A percentile compares a stretch with the other conserved stretches of the same genome.
Evolutionary conservation across 2,888 invertebrate genomes (phyloP).

Genomic region (Cetonia aurata): DNA sequence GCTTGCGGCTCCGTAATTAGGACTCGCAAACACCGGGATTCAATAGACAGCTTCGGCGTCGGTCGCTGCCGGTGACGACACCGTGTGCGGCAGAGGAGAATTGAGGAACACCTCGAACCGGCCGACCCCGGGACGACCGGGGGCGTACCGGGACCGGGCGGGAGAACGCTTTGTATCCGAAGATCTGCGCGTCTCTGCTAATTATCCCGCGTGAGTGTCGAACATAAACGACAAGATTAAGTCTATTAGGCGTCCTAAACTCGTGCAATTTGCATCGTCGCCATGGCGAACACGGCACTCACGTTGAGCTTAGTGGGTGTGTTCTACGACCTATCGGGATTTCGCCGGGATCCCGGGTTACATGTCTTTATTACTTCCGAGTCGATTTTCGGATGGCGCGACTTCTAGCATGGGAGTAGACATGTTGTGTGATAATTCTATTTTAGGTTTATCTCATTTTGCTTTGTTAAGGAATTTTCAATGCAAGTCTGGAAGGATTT

Average conservation of each 20-base stretch:
- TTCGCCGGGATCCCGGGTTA: conserved; percentile 52
- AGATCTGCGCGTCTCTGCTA: conserved; percentile 64
- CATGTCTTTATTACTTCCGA: conserved; percentile 56
- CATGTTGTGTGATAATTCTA: too few species aligned
- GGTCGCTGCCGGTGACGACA: neutral
- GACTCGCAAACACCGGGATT: conserved; percentile 65
- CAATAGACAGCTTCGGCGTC: conserved; percentile 60
- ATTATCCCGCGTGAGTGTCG: conserved; percentile 67
- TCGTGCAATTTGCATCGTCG: conserved; percentile 66
- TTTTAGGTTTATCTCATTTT: too few species aligned
- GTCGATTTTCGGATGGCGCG: conserved; percentile 32
- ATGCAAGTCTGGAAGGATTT: too few species aligned
- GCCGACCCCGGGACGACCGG: neutral
- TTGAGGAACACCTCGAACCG: conserved; percentile 33
- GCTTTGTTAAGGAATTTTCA: too few species aligned
- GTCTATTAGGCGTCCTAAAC: conserved; percentile 67
- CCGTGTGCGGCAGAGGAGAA: neutral
- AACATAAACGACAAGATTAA: conserved; percentile 68
- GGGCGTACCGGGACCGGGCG: neutral
- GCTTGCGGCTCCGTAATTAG: conserved; percentile 67
- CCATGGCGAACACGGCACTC: conserved; percentile 56
- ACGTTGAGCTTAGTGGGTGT: conserved; percentile 54
- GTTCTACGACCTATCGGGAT: conserved; percentile 55
- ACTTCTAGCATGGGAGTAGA: neutral
- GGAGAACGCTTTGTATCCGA: conserved; percentile 47